Evolutionary conservation across 2,113 vertebrate species (phyloP).

Genomic region (Amphiprion percula): DNA sequence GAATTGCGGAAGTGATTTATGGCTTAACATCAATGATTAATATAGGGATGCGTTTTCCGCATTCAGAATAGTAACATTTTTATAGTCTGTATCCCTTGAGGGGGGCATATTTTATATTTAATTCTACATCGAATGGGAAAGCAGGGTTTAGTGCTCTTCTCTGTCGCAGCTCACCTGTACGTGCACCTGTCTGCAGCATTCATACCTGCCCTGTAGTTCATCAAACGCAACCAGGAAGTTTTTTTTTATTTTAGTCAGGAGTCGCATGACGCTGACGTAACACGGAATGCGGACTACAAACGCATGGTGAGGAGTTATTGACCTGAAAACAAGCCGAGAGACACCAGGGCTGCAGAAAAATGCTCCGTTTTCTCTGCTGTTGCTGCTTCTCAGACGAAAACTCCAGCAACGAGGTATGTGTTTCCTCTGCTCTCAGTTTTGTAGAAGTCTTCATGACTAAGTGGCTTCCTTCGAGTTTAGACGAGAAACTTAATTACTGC

Average conservation of each 20-base stretch:
- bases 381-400: constrained; percentile 54
- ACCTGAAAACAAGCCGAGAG: constrained; percentile 62
- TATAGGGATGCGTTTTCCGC: fast-evolving
- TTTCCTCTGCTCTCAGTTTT: neutral
- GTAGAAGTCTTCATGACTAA: neutral
- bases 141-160: neutral
- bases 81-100: neutral
- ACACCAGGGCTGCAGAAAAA: constrained; percentile 41
- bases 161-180: constrained; percentile 17
- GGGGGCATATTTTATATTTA: neutral
- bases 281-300: constrained; percentile 45
- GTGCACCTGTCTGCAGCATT: constrained; percentile 14
- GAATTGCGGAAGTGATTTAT: neutral
- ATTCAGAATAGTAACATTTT: neutral
- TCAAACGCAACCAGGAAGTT: constrained; percentile 42
- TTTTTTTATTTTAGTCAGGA: constrained; percentile 7
- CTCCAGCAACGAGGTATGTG: constrained; percentile 66
- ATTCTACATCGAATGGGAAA: neutral
- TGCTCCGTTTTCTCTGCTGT: constrained; percentile 69
- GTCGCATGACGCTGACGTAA: constrained; percentile 78
- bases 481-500: neutral
- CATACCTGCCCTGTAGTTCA: neutral
- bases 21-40: neutral
- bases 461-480: neutral
- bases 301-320: constrained; percentile 63